phyloP scores from a whole-genome alignment of 2,797 vertebrate species.

The Poecilia gillii region DNA sequence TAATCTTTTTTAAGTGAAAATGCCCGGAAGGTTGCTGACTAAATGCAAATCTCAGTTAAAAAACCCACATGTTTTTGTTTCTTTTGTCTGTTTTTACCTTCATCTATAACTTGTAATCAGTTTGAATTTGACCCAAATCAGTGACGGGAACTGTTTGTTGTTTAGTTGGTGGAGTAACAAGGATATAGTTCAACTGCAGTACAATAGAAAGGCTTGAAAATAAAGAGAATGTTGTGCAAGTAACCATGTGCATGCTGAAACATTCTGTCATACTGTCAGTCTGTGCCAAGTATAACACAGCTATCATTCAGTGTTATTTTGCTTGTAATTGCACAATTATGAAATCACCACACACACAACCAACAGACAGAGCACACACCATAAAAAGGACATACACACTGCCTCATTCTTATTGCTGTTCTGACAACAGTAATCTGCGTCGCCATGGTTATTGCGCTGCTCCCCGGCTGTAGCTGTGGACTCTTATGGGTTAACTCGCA shows the following conservation, averaged over 20 bases:
- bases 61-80: not conserved
- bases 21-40: not conserved
- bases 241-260: conserved; percentile 23
- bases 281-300: conserved; percentile 39
- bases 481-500: conserved; percentile 23
- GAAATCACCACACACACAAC: conserved; percentile 11
- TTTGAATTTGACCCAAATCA: not conserved
- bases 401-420: conserved; percentile 16
- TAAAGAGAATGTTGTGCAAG: conserved; percentile 20
- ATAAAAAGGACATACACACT: not conserved
- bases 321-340: conserved; percentile 34
- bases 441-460: conserved; percentile 30
- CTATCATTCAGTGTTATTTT: conserved; percentile 25
- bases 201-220: not conserved
- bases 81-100: not conserved
- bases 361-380: not conserved
- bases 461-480: conserved; percentile 12
- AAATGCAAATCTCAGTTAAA: not conserved
- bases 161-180: not conserved
- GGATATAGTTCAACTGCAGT: not conserved
- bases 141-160: not conserved
- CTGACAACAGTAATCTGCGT: conserved; percentile 19
- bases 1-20: conserved; percentile 1
- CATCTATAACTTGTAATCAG: not conserved
- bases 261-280: conserved; percentile 23